phyloP scores from a whole-genome alignment of 2,113 vertebrate species.

The Loxodonta africana region DNA sequence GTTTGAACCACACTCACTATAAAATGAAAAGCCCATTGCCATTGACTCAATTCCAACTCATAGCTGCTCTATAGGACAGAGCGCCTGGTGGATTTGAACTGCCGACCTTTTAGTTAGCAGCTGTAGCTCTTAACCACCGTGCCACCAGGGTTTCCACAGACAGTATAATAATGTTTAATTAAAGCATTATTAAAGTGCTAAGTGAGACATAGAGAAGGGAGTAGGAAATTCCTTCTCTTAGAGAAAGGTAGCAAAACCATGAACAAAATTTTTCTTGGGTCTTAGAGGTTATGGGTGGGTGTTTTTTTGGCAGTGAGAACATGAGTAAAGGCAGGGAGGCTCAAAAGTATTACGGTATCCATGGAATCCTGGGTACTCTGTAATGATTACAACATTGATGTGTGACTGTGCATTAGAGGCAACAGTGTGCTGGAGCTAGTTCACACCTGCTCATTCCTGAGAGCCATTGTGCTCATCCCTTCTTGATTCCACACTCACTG shows the following conservation, averaged over 20 bases:
- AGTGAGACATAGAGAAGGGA: conserved; percentile 20
- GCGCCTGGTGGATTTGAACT: too few species aligned
- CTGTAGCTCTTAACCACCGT: too few species aligned
- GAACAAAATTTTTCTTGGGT: conserved; percentile 1
- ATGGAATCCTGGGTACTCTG: neutral
- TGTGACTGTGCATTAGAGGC: neutral
- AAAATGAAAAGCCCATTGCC: too few species aligned
- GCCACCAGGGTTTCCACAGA: too few species aligned
- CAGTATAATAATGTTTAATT: neutral
- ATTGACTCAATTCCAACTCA: too few species aligned
- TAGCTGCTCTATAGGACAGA: too few species aligned
- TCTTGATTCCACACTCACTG: neutral
- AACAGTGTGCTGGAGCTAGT: neutral
- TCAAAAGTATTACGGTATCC: neutral
- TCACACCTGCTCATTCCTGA: neutral
- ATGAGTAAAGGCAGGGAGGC: neutral
- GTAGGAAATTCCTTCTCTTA: neutral
- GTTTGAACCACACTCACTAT: neutral
- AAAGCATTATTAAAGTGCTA: conserved; percentile 28
- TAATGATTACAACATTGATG: neutral
- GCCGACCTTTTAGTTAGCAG: too few species aligned
- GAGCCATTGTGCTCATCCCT: neutral
- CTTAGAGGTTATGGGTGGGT: neutral
- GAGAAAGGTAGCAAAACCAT: neutral
- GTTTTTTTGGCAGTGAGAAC: neutral